A percentile compares a stretch with the other conserved stretches of the same genome.
These are phyloP conservation scores for Melopsittacus undulatus DNA, from an alignment of 2,797 vertebrate genomes.

Conservation along the genomic window DNA sequence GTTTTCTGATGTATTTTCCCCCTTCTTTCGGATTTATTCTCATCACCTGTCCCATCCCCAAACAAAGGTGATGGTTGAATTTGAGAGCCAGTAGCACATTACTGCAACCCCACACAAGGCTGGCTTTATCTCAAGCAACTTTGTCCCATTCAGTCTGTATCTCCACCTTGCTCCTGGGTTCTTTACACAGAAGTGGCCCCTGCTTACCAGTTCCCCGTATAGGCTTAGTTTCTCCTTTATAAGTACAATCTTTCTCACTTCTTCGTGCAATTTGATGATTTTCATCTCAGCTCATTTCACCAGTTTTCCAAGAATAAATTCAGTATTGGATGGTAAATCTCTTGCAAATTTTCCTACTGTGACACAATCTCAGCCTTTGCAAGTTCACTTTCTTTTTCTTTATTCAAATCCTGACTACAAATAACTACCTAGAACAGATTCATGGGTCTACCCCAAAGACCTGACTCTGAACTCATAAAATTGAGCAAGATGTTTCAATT, in stretches of 20 bases:
- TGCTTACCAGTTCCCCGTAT: not conserved
- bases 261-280: not conserved
- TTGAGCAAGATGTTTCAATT: not conserved
- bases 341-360: not conserved
- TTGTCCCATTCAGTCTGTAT: rapidly evolving
- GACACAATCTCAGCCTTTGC: not conserved
- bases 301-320: not conserved
- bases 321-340: not conserved
- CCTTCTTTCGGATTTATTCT: not conserved
- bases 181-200: not conserved
- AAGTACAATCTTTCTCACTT: not conserved
- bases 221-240: not conserved
- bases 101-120: not conserved
- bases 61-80: not conserved
- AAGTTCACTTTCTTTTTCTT: not conserved
- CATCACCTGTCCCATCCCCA: not conserved
- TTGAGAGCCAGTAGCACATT: not conserved
- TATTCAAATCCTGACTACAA: not conserved
- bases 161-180: not conserved
- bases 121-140: not conserved
- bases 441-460: not conserved
- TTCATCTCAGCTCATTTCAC: not conserved
- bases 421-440: not conserved
- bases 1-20: not conserved
- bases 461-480: not conserved